Base-by-base conservation (phyloP, 2,888 invertebrate species). In the Meghimatium bilineatum region DNA sequence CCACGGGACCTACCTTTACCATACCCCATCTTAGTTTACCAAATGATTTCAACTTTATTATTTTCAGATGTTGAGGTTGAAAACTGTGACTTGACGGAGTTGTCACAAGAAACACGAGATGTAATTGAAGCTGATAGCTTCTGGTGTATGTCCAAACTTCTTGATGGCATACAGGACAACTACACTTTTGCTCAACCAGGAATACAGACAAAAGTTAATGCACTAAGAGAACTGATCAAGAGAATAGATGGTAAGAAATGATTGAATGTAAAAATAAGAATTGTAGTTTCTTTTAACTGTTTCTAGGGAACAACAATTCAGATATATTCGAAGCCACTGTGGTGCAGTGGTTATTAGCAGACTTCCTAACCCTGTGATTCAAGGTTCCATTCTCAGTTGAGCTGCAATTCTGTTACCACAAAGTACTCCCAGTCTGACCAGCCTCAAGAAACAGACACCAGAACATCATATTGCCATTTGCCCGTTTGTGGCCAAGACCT, bases 121-220 rank as follows among this genome's bases (percentile, higher is more conserved):
- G 95, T 97, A 86, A 97, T 99, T 80, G 99, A 99, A 95, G 99
- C 99, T 0, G 99, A 99, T 94, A 97, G 98, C 63, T 99, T 98
- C 95, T 99, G 99, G 99, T 99, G 99, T 94, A 95, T 99, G 88
- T 97, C 98, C 26, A 98, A 98, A 94, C 97, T 99, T 93, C 95
- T 99, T 84, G 99, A 99, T 94, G 98, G 98, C 88, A 99, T 99
- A 91, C 99, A 99, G 95, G 99, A 99, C 94, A 99, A 99, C 95
- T 99, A 99, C 94, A 99, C 99, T 91, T 99, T 99, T 95, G 99
- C 99, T 90, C 99, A 99, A 95, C 96, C 99, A 87, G 99, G 99
- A 82, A 99, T 99, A 92, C 99, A 99, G 93, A 96, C 97, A 92
- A 99, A 99, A 95, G 98, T 99, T 34, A 97, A 97, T 93, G 97